Conservation (phyloP, 2,113 vertebrate genomes). For the Monarcha castaneiventris region DNA sequence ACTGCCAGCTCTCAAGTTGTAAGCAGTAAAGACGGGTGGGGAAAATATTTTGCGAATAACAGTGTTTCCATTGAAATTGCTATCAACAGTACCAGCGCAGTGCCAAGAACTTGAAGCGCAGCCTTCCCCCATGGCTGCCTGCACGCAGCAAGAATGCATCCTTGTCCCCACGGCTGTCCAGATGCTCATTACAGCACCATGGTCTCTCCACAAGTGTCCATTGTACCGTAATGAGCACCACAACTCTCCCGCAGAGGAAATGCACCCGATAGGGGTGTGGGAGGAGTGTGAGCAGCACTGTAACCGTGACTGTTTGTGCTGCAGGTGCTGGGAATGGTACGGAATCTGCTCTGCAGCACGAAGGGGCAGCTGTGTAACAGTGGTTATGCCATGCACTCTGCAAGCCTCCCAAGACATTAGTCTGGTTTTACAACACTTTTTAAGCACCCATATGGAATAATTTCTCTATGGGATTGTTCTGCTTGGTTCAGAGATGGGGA, state of each 20-base stretch:
- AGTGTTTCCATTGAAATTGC: background rate
- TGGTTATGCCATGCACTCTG: background rate
- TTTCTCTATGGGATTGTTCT: background rate
- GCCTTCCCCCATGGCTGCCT: rapidly evolving
- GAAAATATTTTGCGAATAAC: conserved; percentile 1
- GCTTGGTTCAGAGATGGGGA: background rate
- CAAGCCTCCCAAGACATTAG: background rate
- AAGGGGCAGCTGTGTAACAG: background rate
- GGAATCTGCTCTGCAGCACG: background rate
- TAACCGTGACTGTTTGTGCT: background rate
- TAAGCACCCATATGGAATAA: background rate
- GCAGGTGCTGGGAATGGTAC: background rate
- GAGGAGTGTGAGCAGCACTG: background rate
- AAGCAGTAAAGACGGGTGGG: background rate
- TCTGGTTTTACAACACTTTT: background rate
- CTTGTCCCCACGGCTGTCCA: background rate
- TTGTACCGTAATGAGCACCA: background rate
- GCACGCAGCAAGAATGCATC: background rate
- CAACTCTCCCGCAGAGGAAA: background rate
- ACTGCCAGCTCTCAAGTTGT: background rate
- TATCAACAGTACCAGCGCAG: background rate
- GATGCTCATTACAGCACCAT: background rate
- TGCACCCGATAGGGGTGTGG: background rate
- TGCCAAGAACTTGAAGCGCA: background rate
- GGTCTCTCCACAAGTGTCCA: background rate